phyloP scores from a whole-genome alignment of 2,113 vertebrate species.

The Percopsis transmontana region DNA sequence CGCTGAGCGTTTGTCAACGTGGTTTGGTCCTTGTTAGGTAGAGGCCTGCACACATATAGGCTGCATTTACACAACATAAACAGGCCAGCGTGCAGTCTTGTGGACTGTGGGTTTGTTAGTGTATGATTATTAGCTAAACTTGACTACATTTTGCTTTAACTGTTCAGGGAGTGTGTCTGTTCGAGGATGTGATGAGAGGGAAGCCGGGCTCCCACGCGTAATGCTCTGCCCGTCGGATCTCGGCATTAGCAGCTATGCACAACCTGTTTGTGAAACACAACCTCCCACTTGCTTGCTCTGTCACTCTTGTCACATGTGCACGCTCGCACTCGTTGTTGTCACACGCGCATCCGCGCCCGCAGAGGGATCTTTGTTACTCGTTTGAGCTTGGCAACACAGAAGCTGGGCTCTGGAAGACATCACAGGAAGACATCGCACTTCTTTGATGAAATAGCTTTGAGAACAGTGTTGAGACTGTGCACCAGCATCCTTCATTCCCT shows the following conservation, averaged over 20 bases:
- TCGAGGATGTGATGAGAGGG: slow-evolving; percentile 3
- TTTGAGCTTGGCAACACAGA: slow-evolving; percentile 52
- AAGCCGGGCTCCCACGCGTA: slow-evolving; percentile 50
- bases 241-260: slow-evolving; percentile 56
- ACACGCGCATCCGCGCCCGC: slow-evolving; percentile 9
- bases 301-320: not conserved
- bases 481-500: slow-evolving; percentile 30
- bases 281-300: slow-evolving; percentile 44
- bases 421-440: not conserved
- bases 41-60: no score
- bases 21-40: no score
- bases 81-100: no score
- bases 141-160: no score
- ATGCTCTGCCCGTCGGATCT: slow-evolving; percentile 58
- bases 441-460: slow-evolving; percentile 10
- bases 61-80: no score
- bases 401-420: slow-evolving; percentile 32
- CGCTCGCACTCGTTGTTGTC: slow-evolving; percentile 17
- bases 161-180: slow-evolving; percentile 29
- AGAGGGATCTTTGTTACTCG: slow-evolving; percentile 15
- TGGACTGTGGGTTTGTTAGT: no score
- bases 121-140: no score
- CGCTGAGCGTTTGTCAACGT: no score
- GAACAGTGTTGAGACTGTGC: slow-evolving; percentile 16
- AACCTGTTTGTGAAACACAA: slow-evolving; percentile 55